A percentile compares a stretch with the other conserved stretches of the same genome.
These are phyloP conservation scores for Gambusia holbrooki DNA, from an alignment of 2,113 vertebrate genomes.

Conservation along the genomic window DNA sequence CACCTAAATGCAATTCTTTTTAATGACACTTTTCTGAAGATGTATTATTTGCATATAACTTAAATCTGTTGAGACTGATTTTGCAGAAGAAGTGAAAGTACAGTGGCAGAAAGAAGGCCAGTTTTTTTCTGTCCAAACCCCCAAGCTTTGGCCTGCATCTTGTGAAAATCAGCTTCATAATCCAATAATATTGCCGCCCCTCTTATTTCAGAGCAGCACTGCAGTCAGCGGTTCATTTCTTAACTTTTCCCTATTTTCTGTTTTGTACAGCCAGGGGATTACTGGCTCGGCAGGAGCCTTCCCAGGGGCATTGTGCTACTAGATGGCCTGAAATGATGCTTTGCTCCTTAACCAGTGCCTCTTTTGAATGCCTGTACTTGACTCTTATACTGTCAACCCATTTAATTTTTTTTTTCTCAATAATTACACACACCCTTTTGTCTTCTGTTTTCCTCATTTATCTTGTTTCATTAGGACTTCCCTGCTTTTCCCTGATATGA, in stretches of 20 bases:
- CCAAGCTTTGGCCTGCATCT: neutral
- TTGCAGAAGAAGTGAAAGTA: constrained; percentile 4
- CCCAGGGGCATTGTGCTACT: constrained; percentile 45
- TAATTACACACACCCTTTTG: constrained; percentile 40
- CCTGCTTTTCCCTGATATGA: neutral
- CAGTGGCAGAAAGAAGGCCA: constrained; percentile 37
- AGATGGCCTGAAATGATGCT: constrained; percentile 59
- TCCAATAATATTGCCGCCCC: constrained; percentile 54
- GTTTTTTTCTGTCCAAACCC: constrained; percentile 8
- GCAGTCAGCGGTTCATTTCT: constrained; percentile 67
- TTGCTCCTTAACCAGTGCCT: constrained; percentile 29
- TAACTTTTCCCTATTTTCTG: constrained; percentile 57
- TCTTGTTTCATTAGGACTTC: constrained; percentile 12
- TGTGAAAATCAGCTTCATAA: constrained; percentile 27
- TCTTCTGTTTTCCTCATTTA: constrained; percentile 33
- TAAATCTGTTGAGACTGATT: neutral
- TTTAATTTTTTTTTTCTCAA: constrained; percentile 29
- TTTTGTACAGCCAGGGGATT: constrained; percentile 66
- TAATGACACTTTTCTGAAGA: neutral
- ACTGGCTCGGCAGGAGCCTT: constrained; percentile 53
- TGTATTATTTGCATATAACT: neutral
- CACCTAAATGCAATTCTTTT: neutral
- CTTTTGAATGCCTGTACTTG: constrained; percentile 30
- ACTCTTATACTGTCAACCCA: constrained; percentile 25
- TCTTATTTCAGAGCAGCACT: constrained; percentile 45